Conservation (phyloP, 2,113 vertebrate species). For the Erinaceus europaeus region DNA sequence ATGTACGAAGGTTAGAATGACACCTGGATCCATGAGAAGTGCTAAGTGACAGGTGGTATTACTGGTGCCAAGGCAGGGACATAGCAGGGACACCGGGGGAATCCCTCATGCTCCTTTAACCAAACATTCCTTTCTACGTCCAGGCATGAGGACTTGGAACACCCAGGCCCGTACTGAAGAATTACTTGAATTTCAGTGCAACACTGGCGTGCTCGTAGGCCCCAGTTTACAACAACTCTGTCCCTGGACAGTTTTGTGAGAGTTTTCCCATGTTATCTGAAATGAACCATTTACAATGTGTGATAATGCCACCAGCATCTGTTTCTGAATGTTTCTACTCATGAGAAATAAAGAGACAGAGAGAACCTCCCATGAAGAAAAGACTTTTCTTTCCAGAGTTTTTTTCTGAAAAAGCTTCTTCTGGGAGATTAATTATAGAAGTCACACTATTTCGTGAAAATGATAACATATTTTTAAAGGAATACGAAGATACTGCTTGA, state of each 20-base stretch:
- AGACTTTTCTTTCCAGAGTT: background rate
- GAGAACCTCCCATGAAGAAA: conserved; percentile 27
- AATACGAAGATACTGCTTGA: conserved; percentile 36
- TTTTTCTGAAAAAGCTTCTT: conserved; percentile 56
- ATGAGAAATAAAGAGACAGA: background rate
- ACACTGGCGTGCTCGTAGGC: background rate
- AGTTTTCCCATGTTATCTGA: background rate
- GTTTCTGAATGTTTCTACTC: conserved; percentile 35
- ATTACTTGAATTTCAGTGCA: background rate
- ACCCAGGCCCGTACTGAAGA: background rate
- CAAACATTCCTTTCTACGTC: background rate
- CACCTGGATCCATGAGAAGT: background rate
- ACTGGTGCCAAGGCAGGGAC: background rate
- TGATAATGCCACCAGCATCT: conserved; percentile 2
- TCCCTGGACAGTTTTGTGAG: background rate
- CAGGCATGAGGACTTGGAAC: background rate
- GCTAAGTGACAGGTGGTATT: background rate
- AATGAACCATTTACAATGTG: conserved; percentile 35
- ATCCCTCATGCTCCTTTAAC: background rate
- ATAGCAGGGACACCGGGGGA: rapidly evolving
- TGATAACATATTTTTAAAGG: conserved; percentile 44
- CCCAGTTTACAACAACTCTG: background rate
- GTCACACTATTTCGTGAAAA: conserved; percentile 56
- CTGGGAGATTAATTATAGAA: conserved; percentile 69
- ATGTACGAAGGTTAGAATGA: background rate